Base-by-base conservation (phyloP, 2,113 vertebrate genomes). In the Ptyas mucosa region DNA sequence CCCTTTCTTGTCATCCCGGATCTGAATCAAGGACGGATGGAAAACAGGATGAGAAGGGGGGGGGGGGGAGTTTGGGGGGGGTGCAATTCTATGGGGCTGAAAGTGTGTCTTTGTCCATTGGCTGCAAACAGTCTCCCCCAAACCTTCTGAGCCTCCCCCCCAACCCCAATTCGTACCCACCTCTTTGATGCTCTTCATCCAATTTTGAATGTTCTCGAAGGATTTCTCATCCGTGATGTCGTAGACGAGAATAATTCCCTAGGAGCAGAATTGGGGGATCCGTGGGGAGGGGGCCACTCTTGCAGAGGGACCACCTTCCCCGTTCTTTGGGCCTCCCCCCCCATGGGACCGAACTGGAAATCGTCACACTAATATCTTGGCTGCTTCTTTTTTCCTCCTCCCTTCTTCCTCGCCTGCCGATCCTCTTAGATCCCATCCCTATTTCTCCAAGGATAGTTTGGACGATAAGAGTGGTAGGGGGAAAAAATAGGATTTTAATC, bases 151-250 rank as follows among this genome's bases (percentile, higher is more conserved):
- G 43, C 43, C 43, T 3, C 12, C 18, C 23, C 14, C 24, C 1
- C 29, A 26, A 46, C n/a, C 0, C 57, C 5, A 23, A n/a, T 61
- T n/a, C 1, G 29, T 39, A 11, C 94, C 88, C 49, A 97, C 97
- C 97, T 98, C 98, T 90, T 98, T 99, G 96, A 99, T 99, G 97
- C 98, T 99, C 95, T 99, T 99, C 99, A 99, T 99, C 99, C 99
- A 99, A 96, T 99, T 99, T 96, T 99, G 99, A 95, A 99, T 99
- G 94, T 99, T 99, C 97, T 99, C 98, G 1, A 98, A 99, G 94
- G 99, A 99, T 95, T 99, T 99, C 69, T 98, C 98, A 14, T 99
- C 99, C 0, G 99, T 99, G 97, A 99, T 99, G 97, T 99, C 99
- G 4, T 99, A 99, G 1, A 99, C 99, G 90, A 99, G 98, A 95